Conservation (phyloP, 1,140 invertebrate species). For the Tetramorium alpestre region DNA sequence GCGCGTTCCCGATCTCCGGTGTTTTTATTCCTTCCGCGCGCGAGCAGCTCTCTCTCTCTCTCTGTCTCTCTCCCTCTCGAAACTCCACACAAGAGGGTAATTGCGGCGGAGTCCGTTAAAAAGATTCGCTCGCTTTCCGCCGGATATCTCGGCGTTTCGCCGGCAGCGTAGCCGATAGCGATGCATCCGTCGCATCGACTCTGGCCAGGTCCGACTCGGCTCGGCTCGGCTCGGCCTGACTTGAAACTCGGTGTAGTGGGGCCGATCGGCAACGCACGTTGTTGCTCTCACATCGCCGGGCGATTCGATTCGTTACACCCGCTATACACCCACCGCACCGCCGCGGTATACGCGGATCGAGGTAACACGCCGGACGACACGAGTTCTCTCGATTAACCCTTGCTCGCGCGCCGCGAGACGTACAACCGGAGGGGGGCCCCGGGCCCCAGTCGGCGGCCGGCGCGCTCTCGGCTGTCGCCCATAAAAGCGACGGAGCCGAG, state of each 20-base stretch:
- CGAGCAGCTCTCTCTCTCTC: neutral
- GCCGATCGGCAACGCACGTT: conserved; percentile 46
- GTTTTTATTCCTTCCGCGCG: neutral
- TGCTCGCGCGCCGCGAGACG: conserved; percentile 63
- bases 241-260: conserved; percentile 24
- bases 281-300: conserved; percentile 58
- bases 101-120: neutral
- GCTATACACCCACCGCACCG: conserved; percentile 73
- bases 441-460: neutral
- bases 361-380: conserved; percentile 70
- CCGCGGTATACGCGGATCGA: conserved; percentile 56
- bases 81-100: neutral
- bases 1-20: neutral
- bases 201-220: neutral
- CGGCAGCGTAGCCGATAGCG: neutral
- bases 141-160: neutral
- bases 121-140: neutral
- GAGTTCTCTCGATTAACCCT: conserved; percentile 70
- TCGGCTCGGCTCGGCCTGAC: neutral
- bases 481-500: conserved; percentile 78
- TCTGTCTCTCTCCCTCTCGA: neutral
- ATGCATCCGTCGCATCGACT: neutral
- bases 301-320: conserved; percentile 77
- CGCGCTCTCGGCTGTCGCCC: conserved; percentile 72
- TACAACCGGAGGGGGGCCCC: neutral